Conservation (phyloP, 2,797 vertebrate species). For the Acestrorhynchus altus region DNA sequence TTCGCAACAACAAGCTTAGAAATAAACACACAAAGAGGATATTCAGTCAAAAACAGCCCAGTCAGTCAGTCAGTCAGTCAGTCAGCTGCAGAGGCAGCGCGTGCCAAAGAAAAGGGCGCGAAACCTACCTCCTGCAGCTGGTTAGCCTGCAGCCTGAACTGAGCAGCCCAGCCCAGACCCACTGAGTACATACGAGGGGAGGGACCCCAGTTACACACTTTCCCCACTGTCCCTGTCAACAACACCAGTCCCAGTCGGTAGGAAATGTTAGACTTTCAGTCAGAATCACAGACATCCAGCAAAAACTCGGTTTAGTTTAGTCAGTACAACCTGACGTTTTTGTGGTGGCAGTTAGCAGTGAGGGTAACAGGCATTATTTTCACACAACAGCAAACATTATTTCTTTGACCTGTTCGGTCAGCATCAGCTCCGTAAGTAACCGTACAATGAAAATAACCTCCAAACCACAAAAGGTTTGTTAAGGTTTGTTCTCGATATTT, state of each 20-base stretch:
- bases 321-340: background rate
- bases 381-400: background rate
- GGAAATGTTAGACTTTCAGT: no score
- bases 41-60: background rate
- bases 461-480: no score
- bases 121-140: conserved; percentile 23
- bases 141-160: conserved; percentile 38
- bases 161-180: conserved; percentile 40
- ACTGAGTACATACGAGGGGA: conserved; percentile 62
- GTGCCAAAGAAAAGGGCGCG: background rate
- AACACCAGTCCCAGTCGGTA: background rate
- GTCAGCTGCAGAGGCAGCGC: no score
- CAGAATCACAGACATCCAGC: background rate
- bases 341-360: background rate
- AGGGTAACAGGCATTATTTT: background rate
- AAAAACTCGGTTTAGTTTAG: background rate
- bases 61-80: background rate
- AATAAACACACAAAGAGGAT: background rate
- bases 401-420: background rate
- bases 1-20: background rate
- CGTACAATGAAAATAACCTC: no score
- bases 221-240: conserved; percentile 5
- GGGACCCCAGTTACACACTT: conserved; percentile 61
- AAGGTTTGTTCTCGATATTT: no score
- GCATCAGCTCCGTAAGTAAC: no score